These are phyloP conservation scores for Mantis religiosa DNA, from an alignment of 2,888 invertebrate species.

Conservation along the genomic window DNA sequence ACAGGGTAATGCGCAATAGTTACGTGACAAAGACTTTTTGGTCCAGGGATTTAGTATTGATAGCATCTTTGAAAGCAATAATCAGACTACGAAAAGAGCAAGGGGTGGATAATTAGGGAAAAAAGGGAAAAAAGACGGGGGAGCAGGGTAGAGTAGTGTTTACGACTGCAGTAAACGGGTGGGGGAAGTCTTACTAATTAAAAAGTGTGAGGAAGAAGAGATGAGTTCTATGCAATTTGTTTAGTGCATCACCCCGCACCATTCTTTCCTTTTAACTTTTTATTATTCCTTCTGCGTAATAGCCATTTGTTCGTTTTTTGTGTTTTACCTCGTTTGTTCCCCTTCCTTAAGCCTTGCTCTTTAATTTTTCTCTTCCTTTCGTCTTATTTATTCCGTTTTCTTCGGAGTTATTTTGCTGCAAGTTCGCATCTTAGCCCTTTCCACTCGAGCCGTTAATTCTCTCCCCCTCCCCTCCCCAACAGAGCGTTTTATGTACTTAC, in stretches of 20 bases:
- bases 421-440: not conserved
- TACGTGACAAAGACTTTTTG: not conserved
- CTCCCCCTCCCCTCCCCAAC: too few species aligned
- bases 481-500: not conserved
- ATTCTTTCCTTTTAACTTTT: slow-evolving; percentile 5
- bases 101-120: not conserved
- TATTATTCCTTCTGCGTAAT: slow-evolving; percentile 26
- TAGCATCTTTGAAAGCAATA: not conserved
- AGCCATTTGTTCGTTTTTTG: slow-evolving; percentile 25
- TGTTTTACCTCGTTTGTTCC: not conserved
- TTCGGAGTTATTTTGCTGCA: not conserved
- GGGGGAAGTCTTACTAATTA: slow-evolving; percentile 3
- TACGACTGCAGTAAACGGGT: not conserved
- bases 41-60: not conserved
- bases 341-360: slow-evolving; percentile 8
- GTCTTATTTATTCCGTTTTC: slow-evolving; percentile 17
- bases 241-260: not conserved
- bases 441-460: not conserved
- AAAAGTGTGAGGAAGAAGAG: slow-evolving; percentile 6
- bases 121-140: not conserved
- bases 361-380: slow-evolving; percentile 9
- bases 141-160: not conserved
- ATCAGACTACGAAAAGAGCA: not conserved
- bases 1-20: not conserved
- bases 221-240: slow-evolving; percentile 5